A percentile compares a stretch with the other conserved stretches of the same genome.
Conservation (phyloP, 2,888 invertebrate genomes). For the Bugula neritina region DNA sequence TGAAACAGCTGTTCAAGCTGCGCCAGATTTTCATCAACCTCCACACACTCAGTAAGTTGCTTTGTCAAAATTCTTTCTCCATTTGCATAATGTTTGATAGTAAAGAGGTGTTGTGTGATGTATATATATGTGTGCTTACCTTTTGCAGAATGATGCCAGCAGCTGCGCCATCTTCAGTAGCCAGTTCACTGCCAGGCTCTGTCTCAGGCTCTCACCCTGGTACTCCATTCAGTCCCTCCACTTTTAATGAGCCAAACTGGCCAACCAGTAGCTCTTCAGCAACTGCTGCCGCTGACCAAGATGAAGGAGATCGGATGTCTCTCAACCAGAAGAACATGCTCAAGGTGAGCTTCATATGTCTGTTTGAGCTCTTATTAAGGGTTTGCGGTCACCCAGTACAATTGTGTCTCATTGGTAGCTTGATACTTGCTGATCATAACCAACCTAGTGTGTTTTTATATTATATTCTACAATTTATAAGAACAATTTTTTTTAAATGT, state of each 20-base stretch:
- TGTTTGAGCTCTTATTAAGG: too few species aligned
- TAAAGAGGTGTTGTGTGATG: not conserved
- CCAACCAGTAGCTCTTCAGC: not conserved
- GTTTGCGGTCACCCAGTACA: too few species aligned
- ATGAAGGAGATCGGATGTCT: conserved; percentile 27
- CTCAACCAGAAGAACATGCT: conserved; percentile 57
- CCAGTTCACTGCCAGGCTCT: conserved; percentile 11
- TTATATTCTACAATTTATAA: too few species aligned
- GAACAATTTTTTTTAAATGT: too few species aligned
- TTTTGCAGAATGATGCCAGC: not conserved
- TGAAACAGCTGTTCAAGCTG: not conserved
- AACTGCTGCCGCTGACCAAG: not conserved
- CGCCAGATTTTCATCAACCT: not conserved
- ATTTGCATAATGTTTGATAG: too few species aligned
- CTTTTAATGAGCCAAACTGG: conserved; percentile 21
- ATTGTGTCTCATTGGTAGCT: too few species aligned
- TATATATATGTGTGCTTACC: too few species aligned
- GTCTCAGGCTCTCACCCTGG: conserved; percentile 4
- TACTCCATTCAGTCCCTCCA: conserved; percentile 21
- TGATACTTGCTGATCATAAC: too few species aligned
- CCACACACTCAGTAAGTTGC: not conserved
- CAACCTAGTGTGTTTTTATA: too few species aligned
- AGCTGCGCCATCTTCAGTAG: not conserved
- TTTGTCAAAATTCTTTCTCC: not conserved
- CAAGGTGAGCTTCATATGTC: too few species aligned